These are phyloP conservation scores for Clanis bilineata DNA, from an alignment of 2,888 invertebrate genomes.

Conservation along the genomic window DNA sequence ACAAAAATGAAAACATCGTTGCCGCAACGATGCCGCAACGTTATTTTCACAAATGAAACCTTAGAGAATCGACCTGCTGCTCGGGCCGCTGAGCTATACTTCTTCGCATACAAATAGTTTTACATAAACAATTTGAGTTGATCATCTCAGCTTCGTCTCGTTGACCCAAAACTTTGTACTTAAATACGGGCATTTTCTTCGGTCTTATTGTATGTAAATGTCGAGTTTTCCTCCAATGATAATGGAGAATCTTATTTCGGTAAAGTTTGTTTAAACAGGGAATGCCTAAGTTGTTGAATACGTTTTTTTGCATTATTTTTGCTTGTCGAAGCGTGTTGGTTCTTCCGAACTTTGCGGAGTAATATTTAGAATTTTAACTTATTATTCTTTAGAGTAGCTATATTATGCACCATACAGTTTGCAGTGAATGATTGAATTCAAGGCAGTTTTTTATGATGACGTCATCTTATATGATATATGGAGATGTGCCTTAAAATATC, in stretches of 20 bases:
- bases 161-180: slow-evolving; percentile 10
- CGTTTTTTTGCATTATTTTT: slow-evolving; percentile 3
- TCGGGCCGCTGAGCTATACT: no score
- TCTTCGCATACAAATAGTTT: slow-evolving; percentile 1
- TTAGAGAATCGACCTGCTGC: no score
- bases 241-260: slow-evolving; percentile 8
- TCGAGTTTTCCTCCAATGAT: slow-evolving; percentile 10
- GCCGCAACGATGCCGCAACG: no score
- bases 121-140: not conserved
- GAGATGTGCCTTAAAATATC: no score
- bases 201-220: slow-evolving; percentile 8
- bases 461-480: no score
- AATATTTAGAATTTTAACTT: not conserved
- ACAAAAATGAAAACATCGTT: no score
- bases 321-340: not conserved
- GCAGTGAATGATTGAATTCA: no score
- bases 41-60: no score
- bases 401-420: not conserved
- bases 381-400: not conserved
- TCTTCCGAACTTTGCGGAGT: slow-evolving; percentile 26
- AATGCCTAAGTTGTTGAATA: not conserved
- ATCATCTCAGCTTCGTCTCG: not conserved
- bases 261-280: slow-evolving; percentile 5
- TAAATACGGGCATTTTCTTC: slow-evolving; percentile 6
- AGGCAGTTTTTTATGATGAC: no score